These are phyloP conservation scores for Cololabis saira DNA, from an alignment of 2,113 vertebrate genomes.

Conservation along the genomic window DNA sequence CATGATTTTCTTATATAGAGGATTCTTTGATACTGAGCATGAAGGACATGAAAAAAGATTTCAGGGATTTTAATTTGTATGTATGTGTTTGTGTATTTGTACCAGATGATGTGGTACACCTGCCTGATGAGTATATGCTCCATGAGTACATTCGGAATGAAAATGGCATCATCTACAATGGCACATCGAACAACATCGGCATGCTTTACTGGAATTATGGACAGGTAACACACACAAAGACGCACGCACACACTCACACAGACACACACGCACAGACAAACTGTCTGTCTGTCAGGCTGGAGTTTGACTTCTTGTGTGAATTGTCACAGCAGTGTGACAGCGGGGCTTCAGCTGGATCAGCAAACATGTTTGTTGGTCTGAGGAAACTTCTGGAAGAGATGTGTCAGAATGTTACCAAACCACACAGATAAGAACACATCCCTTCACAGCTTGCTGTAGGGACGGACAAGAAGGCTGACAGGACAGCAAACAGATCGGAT, in stretches of 20 bases:
- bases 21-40: too few relatives aligned
- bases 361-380: constrained; percentile 39
- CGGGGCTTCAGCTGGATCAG: constrained; percentile 17
- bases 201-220: constrained; percentile 87
- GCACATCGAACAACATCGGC: constrained; percentile 79
- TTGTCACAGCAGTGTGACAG: constrained; percentile 60
- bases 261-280: too few relatives aligned
- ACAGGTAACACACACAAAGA: constrained; percentile 79
- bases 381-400: constrained; percentile 52
- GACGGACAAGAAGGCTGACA: constrained; percentile 4
- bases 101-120: constrained; percentile 84
- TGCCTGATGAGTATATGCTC: constrained; percentile 82
- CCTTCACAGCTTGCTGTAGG: constrained; percentile 30
- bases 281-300: constrained; percentile 4
- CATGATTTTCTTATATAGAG: too few relatives aligned
- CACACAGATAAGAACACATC: constrained; percentile 63
- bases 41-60: too few relatives aligned
- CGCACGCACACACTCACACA: neutral
- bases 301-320: constrained; percentile 53
- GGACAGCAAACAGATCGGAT: neutral
- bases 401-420: constrained; percentile 69
- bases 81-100: constrained; percentile 9
- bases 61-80: too few relatives aligned
- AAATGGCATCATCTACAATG: constrained; percentile 85
- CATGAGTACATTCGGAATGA: constrained; percentile 90